phyloP scores from a whole-genome alignment of 2,888 invertebrate genomes.

The Sphaeridia pumilis region DNA sequence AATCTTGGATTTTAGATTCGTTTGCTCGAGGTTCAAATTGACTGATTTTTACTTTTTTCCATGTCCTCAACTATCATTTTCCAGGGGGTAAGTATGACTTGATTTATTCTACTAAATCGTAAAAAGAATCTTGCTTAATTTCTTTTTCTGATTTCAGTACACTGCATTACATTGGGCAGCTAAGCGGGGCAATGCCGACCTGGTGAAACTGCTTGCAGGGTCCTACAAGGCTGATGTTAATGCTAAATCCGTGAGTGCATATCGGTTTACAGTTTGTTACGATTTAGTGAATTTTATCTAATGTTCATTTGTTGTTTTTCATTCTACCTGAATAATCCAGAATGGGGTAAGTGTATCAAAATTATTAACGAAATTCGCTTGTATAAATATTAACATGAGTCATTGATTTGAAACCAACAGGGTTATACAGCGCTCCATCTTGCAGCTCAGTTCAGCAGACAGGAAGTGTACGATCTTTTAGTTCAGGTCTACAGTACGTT shows the following conservation, averaged over 20 bases:
- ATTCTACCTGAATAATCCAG: constrained; percentile 11
- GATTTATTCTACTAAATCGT: too few species aligned
- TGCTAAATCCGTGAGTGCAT: constrained; percentile 64
- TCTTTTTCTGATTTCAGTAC: constrained; percentile 44
- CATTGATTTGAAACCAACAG: constrained; percentile 54
- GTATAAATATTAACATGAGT: too few species aligned
- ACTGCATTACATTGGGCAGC: constrained; percentile 95
- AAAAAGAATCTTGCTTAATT: background rate
- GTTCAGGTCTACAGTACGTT: constrained; percentile 82
- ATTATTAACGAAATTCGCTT: too few species aligned
- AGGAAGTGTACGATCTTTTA: constrained; percentile 74
- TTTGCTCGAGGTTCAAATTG: too few species aligned
- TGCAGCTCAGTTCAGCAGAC: constrained; percentile 80
- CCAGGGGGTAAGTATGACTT: background rate
- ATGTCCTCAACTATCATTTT: too few species aligned
- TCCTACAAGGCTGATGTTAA: constrained; percentile 71
- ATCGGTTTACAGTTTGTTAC: too few species aligned
- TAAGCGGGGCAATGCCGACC: constrained; percentile 81
- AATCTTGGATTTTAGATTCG: background rate
- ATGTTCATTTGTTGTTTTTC: constrained; percentile 6
- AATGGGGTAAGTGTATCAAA: constrained; percentile 23
- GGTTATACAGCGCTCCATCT: constrained; percentile 89
- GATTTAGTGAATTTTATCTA: too few species aligned
- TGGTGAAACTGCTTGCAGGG: constrained; percentile 85
- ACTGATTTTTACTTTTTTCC: background rate